These are phyloP conservation scores for Columbina picui DNA, from an alignment of 2,113 vertebrate species.

Conservation along the genomic window DNA sequence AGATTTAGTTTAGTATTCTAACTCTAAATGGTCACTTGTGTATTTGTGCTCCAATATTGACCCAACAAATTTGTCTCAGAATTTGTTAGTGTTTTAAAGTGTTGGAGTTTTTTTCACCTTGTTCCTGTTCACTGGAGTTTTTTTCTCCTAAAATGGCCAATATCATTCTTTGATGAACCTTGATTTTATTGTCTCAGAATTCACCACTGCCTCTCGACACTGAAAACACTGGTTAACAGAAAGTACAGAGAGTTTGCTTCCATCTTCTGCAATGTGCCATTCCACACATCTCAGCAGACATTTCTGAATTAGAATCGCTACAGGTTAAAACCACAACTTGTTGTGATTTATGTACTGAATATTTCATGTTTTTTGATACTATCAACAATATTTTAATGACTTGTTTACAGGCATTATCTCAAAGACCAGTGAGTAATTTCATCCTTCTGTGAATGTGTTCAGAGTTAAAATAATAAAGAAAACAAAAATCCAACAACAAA, in stretches of 20 bases:
- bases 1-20: slow-evolving; percentile 57
- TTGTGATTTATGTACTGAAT: slow-evolving; percentile 9
- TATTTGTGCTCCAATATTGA: slow-evolving; percentile 29
- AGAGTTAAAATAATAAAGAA: not conserved
- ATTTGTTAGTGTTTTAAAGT: not conserved
- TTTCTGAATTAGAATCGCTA: slow-evolving; percentile 22
- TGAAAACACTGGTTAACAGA: not conserved
- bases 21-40: slow-evolving; percentile 30
- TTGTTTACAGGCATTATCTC: slow-evolving; percentile 22
- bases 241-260: not conserved
- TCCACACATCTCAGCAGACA: not conserved
- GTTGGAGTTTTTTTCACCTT: not conserved
- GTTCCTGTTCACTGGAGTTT: not conserved
- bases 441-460: not conserved
- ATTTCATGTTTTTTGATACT: slow-evolving; percentile 10
- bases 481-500: not conserved
- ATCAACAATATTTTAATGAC: slow-evolving; percentile 14
- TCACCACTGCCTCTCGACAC: not conserved
- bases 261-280: not conserved
- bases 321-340: not conserved
- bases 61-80: slow-evolving; percentile 23
- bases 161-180: not conserved
- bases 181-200: not conserved
- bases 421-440: slow-evolving; percentile 4
- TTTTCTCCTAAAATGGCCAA: not conserved